Percentiles rank a stretch among this genome's conserved stretches.
phyloP scores from a whole-genome alignment of 1,140 invertebrate species.

The Diplogasteroides magnus region DNA sequence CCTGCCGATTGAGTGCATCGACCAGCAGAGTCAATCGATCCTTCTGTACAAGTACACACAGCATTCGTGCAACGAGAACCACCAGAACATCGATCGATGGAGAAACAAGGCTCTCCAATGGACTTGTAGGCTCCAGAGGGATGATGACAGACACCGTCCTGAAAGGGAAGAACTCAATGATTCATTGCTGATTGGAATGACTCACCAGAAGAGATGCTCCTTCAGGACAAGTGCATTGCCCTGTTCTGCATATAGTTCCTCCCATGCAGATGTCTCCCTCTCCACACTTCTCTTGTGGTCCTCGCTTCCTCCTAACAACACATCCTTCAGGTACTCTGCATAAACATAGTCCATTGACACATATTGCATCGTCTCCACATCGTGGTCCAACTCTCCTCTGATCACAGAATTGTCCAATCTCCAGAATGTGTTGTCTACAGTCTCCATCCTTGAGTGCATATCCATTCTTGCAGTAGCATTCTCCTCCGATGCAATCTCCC shows the following conservation, averaged over 20 bases:
- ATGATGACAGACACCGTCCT: conserved; percentile 11
- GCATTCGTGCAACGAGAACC: conserved; percentile 28
- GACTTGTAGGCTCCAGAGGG: conserved; percentile 18
- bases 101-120: conserved; percentile 25
- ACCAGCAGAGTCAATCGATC: conserved; percentile 23
- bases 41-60: conserved; percentile 33
- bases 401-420: conserved; percentile 13
- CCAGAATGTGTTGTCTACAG: neutral
- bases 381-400: too few species aligned
- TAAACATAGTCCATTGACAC: conserved; percentile 20
- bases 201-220: neutral
- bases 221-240: neutral
- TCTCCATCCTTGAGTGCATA: conserved; percentile 9
- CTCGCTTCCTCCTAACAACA: neutral
- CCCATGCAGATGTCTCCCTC: neutral
- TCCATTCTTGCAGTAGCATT: conserved; percentile 15
- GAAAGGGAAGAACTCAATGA: neutral
- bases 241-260: neutral
- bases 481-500: conserved; percentile 12
- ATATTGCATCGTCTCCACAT: conserved; percentile 9
- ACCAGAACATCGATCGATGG: conserved; percentile 31
- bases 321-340: neutral
- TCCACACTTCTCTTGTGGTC: neutral
- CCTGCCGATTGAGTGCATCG: conserved; percentile 29
- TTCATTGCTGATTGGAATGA: neutral